Conservation (phyloP, 1,140 invertebrate genomes). For the Drosophila parabipectinata region DNA sequence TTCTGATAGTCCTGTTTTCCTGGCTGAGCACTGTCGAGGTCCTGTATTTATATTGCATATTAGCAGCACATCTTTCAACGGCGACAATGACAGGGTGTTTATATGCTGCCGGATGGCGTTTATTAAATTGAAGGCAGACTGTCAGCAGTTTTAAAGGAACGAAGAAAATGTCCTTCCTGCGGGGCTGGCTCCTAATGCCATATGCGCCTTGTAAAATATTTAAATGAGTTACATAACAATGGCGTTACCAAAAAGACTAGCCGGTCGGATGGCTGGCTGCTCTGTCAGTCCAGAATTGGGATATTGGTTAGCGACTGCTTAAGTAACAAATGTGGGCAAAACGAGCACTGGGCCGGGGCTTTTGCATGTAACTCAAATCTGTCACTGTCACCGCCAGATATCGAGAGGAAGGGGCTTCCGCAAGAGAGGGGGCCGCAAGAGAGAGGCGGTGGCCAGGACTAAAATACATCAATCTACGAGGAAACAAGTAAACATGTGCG, state of each 20-base stretch:
- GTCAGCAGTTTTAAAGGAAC: background rate
- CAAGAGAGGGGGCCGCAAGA: background rate
- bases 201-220: slow-evolving; percentile 1
- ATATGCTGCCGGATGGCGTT: slow-evolving; percentile 2
- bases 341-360: background rate
- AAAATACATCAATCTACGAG: slow-evolving; percentile 25
- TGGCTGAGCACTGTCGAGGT: background rate
- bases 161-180: background rate
- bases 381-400: slow-evolving; percentile 33
- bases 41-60: slow-evolving; percentile 24
- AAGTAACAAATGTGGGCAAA: slow-evolving; percentile 7
- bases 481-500: slow-evolving; percentile 20
- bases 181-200: background rate
- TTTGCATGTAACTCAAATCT: slow-evolving; percentile 36
- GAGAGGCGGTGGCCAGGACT: slow-evolving; percentile 13
- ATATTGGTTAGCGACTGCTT: slow-evolving; percentile 13
- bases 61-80: slow-evolving; percentile 11
- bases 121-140: slow-evolving; percentile 3
- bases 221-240: slow-evolving; percentile 6
- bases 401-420: background rate
- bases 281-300: slow-evolving; percentile 2
- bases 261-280: background rate
- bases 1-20: background rate
- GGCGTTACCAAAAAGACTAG: background rate
- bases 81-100: slow-evolving; percentile 7